Evolutionary conservation across 2,888 invertebrate species (phyloP).

Genomic region (Mechanitis messenoides): DNA sequence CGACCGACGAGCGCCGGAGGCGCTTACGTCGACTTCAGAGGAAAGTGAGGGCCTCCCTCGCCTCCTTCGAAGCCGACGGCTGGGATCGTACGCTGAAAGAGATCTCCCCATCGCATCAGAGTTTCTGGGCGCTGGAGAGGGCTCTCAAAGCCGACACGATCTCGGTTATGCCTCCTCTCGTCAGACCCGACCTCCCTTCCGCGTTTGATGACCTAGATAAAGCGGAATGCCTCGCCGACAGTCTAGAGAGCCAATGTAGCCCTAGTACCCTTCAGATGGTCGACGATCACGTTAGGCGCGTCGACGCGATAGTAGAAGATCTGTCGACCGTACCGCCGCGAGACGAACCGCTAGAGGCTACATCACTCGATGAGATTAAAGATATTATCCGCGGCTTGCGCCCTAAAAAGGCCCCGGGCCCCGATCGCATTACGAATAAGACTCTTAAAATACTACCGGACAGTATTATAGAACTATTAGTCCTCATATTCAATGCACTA

Average conservation of each 20-base stretch:
- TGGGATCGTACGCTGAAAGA: not conserved
- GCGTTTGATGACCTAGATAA: constrained; percentile 9
- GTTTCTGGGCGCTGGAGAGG: not conserved
- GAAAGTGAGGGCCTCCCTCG: not conserved
- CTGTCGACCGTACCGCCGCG: no score
- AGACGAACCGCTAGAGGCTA: not conserved
- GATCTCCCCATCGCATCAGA: not conserved
- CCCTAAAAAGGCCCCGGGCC: constrained; percentile 17
- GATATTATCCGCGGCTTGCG: constrained; percentile 6
- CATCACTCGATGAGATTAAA: not conserved
- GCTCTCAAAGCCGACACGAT: not conserved
- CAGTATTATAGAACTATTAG: constrained; percentile 3
- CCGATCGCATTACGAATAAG: constrained; percentile 18
- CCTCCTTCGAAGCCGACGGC: not conserved
- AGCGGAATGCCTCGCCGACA: constrained; percentile 18
- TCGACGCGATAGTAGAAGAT: not conserved
- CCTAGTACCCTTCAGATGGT: constrained; percentile 6
- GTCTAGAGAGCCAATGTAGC: constrained; percentile 16
- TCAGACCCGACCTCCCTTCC: not conserved
- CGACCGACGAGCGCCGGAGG: not conserved
- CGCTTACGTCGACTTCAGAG: not conserved
- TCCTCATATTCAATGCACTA: constrained; percentile 15
- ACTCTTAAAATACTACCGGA: constrained; percentile 10
- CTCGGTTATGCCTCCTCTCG: not conserved
- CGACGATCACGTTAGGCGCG: constrained; percentile 8